Percentiles rank a stretch among this genome's conserved stretches.
phyloP scores from a whole-genome alignment of 2,888 invertebrate genomes.

The Oithona nana region DNA sequence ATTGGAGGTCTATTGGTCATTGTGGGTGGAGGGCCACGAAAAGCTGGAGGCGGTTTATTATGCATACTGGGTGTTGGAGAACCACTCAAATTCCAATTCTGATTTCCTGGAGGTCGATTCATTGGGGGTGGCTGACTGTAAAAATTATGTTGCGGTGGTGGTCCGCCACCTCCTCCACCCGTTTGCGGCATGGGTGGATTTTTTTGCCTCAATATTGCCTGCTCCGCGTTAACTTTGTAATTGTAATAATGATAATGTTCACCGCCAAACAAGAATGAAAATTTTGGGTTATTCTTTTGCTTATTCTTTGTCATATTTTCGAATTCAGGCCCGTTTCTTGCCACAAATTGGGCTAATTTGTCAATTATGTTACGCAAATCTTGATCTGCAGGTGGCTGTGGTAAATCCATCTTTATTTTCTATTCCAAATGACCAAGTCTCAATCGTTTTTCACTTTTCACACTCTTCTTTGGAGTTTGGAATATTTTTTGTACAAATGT shows the following conservation, averaged over 20 bases:
- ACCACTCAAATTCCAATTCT: too few relatives aligned
- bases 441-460: too few relatives aligned
- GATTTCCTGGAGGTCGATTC: neutral
- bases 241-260: constrained; percentile 91
- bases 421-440: too few relatives aligned
- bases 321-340: constrained; percentile 95
- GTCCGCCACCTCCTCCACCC: constrained; percentile 2
- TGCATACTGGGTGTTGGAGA: too few relatives aligned
- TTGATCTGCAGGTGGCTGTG: constrained; percentile 39
- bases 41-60: neutral
- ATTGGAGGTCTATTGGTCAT: neutral
- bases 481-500: too few relatives aligned
- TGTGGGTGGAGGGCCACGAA: neutral
- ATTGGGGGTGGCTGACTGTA: neutral
- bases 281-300: constrained; percentile 92
- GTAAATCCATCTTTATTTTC: too few relatives aligned
- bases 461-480: too few relatives aligned
- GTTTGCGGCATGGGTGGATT: neutral
- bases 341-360: constrained; percentile 95
- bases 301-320: constrained; percentile 97
- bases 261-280: constrained; percentile 89
- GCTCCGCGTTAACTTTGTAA: constrained; percentile 71
- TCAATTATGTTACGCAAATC: constrained; percentile 93
- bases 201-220: constrained; percentile 14
- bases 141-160: constrained; percentile 19